These are phyloP conservation scores for Orthonyx spaldingii DNA, from an alignment of 2,113 vertebrate genomes.

Conservation along the genomic window DNA sequence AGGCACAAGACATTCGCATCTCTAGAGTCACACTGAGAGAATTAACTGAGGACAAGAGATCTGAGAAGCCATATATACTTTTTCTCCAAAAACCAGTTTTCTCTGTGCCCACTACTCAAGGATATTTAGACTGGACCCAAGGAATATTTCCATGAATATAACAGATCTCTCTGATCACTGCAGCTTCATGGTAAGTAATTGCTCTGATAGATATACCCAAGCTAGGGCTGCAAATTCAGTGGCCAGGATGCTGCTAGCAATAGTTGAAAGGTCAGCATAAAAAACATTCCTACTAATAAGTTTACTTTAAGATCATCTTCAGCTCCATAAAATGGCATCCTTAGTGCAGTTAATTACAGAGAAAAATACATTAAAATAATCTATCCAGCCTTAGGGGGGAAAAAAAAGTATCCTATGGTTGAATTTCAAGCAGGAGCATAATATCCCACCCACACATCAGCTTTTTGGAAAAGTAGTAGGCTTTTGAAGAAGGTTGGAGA, in stretches of 20 bases:
- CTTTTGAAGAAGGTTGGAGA: background rate
- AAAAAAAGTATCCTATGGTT: background rate
- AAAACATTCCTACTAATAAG: background rate
- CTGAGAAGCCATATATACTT: background rate
- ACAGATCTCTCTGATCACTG: background rate
- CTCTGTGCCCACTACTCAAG: background rate
- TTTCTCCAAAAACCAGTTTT: background rate
- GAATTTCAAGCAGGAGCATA: background rate
- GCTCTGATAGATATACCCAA: background rate
- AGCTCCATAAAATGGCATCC: background rate
- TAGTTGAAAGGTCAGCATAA: background rate
- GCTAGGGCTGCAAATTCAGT: background rate
- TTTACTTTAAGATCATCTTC: background rate
- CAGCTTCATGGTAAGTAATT: background rate
- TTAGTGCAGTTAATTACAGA: background rate
- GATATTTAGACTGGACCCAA: background rate
- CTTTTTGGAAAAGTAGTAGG: background rate
- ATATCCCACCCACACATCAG: background rate
- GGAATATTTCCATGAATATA: background rate
- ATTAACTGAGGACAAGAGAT: background rate
- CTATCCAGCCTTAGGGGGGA: background rate
- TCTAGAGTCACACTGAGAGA: background rate
- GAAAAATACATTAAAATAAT: background rate
- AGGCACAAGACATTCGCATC: background rate
- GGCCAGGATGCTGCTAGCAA: background rate